A percentile compares a stretch with the other conserved stretches of the same genome.
Conservation (phyloP, 1,140 invertebrate genomes). For the Meteorus sp. region DNA sequence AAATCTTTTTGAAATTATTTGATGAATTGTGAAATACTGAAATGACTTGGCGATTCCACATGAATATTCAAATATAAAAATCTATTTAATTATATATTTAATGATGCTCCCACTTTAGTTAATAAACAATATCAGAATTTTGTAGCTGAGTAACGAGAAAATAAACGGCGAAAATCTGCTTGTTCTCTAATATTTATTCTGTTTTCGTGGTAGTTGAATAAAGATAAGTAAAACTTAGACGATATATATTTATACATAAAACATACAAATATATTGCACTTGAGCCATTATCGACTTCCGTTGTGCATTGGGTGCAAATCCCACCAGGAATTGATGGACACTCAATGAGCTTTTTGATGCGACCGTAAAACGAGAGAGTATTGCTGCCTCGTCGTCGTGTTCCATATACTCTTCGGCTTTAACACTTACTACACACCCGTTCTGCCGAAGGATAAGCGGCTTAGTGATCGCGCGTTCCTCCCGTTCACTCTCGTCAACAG, state of each 20-base stretch:
- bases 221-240: not conserved
- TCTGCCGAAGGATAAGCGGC: slow-evolving; percentile 8
- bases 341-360: slow-evolving; percentile 16
- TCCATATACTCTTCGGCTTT: slow-evolving; percentile 3
- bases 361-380: slow-evolving; percentile 20
- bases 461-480: slow-evolving; percentile 1
- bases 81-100: too few species aligned
- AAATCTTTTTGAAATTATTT: too few species aligned
- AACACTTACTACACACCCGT: not conserved
- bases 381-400: slow-evolving; percentile 2
- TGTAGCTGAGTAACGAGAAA: too few species aligned
- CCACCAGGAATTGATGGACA: slow-evolving; percentile 21
- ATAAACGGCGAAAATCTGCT: too few species aligned
- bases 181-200: too few species aligned
- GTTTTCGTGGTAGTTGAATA: too few species aligned
- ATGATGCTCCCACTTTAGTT: too few species aligned
- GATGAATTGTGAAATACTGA: too few species aligned
- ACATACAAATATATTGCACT: not conserved
- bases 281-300: too few species aligned
- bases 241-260: not conserved
- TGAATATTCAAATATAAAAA: too few species aligned
- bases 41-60: too few species aligned
- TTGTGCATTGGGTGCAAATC: slow-evolving; percentile 8
- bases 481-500: not conserved
- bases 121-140: too few species aligned